Conservation (phyloP, 2,888 invertebrate genomes). For the Tenthredo scrophulariae region DNA sequence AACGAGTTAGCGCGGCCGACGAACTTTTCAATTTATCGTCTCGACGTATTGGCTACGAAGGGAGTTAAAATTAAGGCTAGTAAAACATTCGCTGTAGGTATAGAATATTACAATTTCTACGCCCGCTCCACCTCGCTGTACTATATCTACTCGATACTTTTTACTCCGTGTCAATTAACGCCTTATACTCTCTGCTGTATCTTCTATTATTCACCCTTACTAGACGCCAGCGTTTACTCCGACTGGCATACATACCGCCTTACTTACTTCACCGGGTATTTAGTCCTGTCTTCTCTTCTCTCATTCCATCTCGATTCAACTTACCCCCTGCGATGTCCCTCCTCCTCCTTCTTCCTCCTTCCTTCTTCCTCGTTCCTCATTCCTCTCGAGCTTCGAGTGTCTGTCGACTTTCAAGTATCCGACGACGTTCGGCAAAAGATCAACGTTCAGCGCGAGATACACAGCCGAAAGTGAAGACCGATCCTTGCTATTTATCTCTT, state of each 20-base stretch:
- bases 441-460: not conserved
- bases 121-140: not conserved
- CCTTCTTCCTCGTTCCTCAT: not conserved
- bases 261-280: not conserved
- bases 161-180: slow-evolving; percentile 47
- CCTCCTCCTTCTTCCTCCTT: not conserved
- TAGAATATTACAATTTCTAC: slow-evolving; percentile 16
- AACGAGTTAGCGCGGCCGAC: slow-evolving; percentile 3
- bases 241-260: not conserved
- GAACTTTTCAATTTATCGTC: slow-evolving; percentile 75
- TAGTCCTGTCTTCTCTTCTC: slow-evolving; percentile 1
- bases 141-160: slow-evolving; percentile 38
- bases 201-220: slow-evolving; percentile 56
- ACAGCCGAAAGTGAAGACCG: too few species aligned
- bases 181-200: slow-evolving; percentile 34
- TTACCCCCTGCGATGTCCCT: not conserved
- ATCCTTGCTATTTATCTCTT: not conserved
- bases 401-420: slow-evolving; percentile 47
- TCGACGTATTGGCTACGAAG: slow-evolving; percentile 77
- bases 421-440: not conserved
- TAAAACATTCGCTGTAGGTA: slow-evolving; percentile 72
- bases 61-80: slow-evolving; percentile 76
- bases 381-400: slow-evolving; percentile 58
- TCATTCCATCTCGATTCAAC: not conserved
- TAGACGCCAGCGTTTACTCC: slow-evolving; percentile 6